Evolutionary conservation across 2,113 vertebrate species (phyloP).

Genomic region (Pedionomus torquatus): DNA sequence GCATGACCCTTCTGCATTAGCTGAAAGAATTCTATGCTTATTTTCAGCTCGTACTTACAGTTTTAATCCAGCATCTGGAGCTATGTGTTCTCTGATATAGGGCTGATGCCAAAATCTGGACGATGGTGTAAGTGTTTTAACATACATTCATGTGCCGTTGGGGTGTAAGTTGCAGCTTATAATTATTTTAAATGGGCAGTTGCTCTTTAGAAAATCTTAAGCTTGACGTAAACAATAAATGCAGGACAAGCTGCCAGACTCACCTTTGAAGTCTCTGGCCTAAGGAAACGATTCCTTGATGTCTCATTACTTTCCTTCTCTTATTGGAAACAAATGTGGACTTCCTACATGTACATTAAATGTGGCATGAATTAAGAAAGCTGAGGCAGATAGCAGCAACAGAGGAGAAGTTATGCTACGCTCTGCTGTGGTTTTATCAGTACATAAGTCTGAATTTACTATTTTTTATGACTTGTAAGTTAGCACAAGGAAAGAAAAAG

Average conservation of each 20-base stretch:
- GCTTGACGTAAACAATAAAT: slow-evolving; percentile 23
- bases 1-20: slow-evolving; percentile 2
- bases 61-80: slow-evolving; percentile 62
- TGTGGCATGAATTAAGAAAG: slow-evolving; percentile 40
- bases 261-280: slow-evolving; percentile 67
- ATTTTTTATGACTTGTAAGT: slow-evolving; percentile 38
- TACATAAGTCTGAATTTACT: slow-evolving; percentile 32
- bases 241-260: slow-evolving; percentile 45
- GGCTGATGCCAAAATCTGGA: not conserved
- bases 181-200: slow-evolving; percentile 67
- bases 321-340: slow-evolving; percentile 67
- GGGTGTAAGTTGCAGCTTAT: slow-evolving; percentile 45
- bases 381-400: not conserved
- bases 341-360: slow-evolving; percentile 34
- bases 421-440: not conserved
- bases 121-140: slow-evolving; percentile 35
- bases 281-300: slow-evolving; percentile 59
- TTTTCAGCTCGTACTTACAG: slow-evolving; percentile 39
- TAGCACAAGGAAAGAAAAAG: slow-evolving; percentile 9
- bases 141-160: not conserved
- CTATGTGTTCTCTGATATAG: slow-evolving; percentile 26
- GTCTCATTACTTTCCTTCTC: slow-evolving; percentile 57
- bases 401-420: not conserved
- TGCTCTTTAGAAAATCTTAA: slow-evolving; percentile 35
- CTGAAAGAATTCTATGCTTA: slow-evolving; percentile 38